Evolutionary conservation across 2,797 vertebrate genomes (phyloP).

Genomic region (Danio kyathit): DNA sequence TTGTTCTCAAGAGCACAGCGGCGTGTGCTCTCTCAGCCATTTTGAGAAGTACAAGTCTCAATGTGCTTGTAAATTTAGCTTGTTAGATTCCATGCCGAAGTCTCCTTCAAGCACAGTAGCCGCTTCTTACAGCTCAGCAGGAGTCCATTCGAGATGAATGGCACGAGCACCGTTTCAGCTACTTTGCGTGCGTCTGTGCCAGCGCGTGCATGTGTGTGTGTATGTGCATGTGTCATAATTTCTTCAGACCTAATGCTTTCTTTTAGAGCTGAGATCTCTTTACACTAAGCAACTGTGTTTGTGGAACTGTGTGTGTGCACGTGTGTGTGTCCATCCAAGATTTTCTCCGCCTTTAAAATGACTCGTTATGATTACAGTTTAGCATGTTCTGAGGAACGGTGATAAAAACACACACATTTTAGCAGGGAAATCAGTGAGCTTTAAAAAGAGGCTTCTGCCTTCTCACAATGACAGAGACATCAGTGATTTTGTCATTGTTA

Average conservation of each 20-base stretch:
- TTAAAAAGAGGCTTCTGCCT: constrained; percentile 43
- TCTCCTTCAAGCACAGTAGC: constrained; percentile 44
- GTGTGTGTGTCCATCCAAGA: constrained; percentile 32
- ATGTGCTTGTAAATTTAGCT: constrained; percentile 58
- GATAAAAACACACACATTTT: constrained; percentile 50
- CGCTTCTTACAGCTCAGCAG: constrained; percentile 58
- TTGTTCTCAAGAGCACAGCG: constrained; percentile 7
- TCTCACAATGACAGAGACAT: constrained; percentile 45
- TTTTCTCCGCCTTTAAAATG: constrained; percentile 54
- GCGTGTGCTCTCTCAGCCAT: constrained; percentile 51
- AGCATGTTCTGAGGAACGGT: constrained; percentile 46
- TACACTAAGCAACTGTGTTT: constrained; percentile 43
- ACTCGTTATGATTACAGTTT: constrained; percentile 59
- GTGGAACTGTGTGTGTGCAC: constrained; percentile 32
- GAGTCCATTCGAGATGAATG: constrained; percentile 57
- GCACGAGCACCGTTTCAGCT: constrained; percentile 54
- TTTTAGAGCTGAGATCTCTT: constrained; percentile 47
- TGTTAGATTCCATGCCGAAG: constrained; percentile 58
- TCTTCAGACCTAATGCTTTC: constrained; percentile 55
- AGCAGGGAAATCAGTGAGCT: constrained; percentile 53
- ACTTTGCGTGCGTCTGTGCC: constrained; percentile 14
- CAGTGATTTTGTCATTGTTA: constrained; percentile 47
- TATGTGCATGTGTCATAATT: constrained; percentile 31
- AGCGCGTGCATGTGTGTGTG: constrained; percentile 17
- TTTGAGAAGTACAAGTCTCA: constrained; percentile 53